Percentiles rank a stretch among this genome's conserved stretches.
Conservation (phyloP, 2,888 invertebrate genomes). For the Drosophila barbarae region DNA sequence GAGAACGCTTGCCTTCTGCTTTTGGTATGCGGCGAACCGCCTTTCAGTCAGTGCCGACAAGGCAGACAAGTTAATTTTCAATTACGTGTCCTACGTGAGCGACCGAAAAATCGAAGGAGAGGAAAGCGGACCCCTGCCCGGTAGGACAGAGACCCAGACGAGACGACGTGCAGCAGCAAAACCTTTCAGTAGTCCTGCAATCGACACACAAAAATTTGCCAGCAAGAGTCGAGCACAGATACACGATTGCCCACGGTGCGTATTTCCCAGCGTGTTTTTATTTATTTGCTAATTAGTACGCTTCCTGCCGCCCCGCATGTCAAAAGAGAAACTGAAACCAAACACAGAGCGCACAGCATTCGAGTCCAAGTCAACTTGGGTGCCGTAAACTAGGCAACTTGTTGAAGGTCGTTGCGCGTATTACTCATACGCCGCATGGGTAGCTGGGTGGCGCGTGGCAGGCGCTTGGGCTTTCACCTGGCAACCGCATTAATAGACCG, state of each 20-base stretch:
- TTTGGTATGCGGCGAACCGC: conserved; percentile 51
- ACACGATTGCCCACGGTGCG: conserved; percentile 40
- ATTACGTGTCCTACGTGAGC: conserved; percentile 67
- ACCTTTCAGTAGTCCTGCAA: conserved; percentile 57
- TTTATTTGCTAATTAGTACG: conserved; percentile 72
- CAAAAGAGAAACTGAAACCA: conserved; percentile 13
- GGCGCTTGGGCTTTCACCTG: conserved; percentile 41
- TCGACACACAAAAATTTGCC: conserved; percentile 45
- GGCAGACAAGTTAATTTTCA: conserved; percentile 72
- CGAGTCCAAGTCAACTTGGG: conserved; percentile 15
- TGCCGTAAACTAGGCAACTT: conserved; percentile 59
- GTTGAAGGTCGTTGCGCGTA: conserved; percentile 60
- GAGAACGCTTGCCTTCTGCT: conserved; percentile 5
- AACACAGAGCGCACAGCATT: conserved; percentile 5
- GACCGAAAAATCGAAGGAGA: conserved; percentile 8
- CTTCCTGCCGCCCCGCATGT: conserved; percentile 42
- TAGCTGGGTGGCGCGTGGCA: neutral
- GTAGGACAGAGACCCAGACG: neutral
- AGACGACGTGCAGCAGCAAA: conserved; percentile 43
- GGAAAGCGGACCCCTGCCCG: neutral
- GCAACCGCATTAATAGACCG: conserved; percentile 64
- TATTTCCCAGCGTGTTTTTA: conserved; percentile 55
- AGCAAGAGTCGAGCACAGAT: conserved; percentile 5
- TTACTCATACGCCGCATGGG: conserved; percentile 58
- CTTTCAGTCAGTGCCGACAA: conserved; percentile 32